A percentile compares a stretch with the other conserved stretches of the same genome.
Conservation (phyloP, 2,888 invertebrate species). For the Drosophila parthenogenetica region DNA sequence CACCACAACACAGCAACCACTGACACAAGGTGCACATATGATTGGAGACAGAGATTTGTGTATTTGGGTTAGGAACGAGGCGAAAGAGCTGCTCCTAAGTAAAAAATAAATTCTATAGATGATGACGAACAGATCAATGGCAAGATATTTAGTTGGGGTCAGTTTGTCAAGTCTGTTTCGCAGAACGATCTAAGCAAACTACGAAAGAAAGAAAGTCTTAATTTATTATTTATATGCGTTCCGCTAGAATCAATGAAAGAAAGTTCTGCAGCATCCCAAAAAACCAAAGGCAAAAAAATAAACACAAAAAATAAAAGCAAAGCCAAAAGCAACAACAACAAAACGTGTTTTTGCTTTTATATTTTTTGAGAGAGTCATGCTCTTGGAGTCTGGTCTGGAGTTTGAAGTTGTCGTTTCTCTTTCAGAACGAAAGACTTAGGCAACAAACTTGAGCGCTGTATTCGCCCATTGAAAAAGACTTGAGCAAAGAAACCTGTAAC, state of each 20-base stretch:
- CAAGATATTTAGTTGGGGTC: slow-evolving; percentile 16
- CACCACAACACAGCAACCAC: slow-evolving; percentile 36
- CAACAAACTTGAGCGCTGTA: slow-evolving; percentile 67
- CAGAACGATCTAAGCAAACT: slow-evolving; percentile 54
- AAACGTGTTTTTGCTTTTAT: slow-evolving; percentile 41
- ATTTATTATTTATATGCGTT: slow-evolving; percentile 74
- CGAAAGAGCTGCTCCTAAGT: slow-evolving; percentile 41
- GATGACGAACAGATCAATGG: slow-evolving; percentile 54
- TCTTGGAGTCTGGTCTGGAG: slow-evolving; percentile 27
- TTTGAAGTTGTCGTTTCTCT: slow-evolving; percentile 49
- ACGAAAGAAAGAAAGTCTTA: slow-evolving; percentile 70
- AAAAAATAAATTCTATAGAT: slow-evolving; percentile 54
- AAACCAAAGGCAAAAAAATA: slow-evolving; percentile 25
- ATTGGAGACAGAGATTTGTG: slow-evolving; percentile 58
- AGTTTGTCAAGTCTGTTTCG: slow-evolving; percentile 19
- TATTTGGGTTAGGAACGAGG: slow-evolving; percentile 70
- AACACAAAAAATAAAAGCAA: slow-evolving; percentile 22
- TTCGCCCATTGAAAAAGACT: slow-evolving; percentile 73
- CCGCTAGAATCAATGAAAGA: slow-evolving; percentile 76
- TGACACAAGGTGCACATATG: slow-evolving; percentile 70
- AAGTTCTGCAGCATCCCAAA: slow-evolving; percentile 74
- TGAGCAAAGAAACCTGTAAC: slow-evolving; percentile 72
- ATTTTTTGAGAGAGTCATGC: slow-evolving; percentile 31
- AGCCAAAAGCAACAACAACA: slow-evolving; percentile 14
- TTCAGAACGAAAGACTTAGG: slow-evolving; percentile 80